These are phyloP conservation scores for Virgularia gustaviana DNA, from an alignment of 92 coral and sea anemone genomes.

Conservation along the genomic window DNA sequence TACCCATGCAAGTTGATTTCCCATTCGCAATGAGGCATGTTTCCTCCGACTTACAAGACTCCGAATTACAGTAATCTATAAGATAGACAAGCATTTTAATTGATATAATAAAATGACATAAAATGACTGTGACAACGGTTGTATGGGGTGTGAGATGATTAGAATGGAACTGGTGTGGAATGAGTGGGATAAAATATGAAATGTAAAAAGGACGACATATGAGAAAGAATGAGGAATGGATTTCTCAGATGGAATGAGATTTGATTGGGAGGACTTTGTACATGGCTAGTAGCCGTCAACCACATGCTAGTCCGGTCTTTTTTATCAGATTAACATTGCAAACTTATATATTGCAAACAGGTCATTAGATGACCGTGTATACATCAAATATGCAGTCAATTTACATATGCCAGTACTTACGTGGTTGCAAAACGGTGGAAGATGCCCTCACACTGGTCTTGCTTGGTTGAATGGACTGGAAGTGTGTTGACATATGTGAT, in stretches of 20 bases:
- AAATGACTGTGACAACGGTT: neutral
- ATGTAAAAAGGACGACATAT: neutral
- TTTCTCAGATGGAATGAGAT: neutral
- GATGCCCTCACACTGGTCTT: neutral
- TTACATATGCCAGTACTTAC: neutral
- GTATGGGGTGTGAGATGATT: neutral
- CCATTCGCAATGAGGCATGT: no score
- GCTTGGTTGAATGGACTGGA: conserved; percentile 8
- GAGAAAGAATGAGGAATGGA: neutral
- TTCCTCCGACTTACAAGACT: neutral
- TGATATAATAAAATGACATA: neutral
- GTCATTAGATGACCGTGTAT: neutral
- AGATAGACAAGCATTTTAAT: no score
- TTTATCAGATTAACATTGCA: no score
- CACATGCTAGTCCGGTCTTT: no score
- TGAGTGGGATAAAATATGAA: no score
- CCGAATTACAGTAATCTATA: neutral
- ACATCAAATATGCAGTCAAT: neutral
- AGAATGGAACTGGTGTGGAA: neutral
- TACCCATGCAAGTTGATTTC: no score
- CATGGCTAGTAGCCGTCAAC: neutral
- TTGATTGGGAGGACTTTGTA: neutral
- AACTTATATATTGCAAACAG: neutral
- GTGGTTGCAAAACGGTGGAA: conserved; percentile 9
- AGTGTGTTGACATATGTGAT: neutral